phyloP scores from a whole-genome alignment of 2,888 invertebrate genomes.

The Emmelina monodactyla region DNA sequence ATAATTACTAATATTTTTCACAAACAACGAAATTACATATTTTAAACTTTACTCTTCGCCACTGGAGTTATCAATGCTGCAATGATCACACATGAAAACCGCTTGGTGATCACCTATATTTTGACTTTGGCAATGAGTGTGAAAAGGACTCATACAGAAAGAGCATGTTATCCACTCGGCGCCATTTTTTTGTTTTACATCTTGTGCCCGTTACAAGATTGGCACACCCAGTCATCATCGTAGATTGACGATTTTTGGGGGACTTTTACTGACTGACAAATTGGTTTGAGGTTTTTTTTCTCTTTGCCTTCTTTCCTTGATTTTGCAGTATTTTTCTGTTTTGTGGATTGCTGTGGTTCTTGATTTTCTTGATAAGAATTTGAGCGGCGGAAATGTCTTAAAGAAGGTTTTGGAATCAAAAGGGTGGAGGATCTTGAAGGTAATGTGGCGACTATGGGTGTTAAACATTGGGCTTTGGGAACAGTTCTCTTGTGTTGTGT shows the following conservation, averaged over 20 bases:
- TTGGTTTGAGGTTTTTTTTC: background rate
- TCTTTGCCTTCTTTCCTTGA: conserved; percentile 1
- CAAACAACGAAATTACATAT: no score
- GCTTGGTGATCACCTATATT: conserved; percentile 6
- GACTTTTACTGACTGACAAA: background rate
- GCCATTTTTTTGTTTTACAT: conserved; percentile 8
- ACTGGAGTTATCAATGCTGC: conserved; percentile 8
- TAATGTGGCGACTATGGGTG: conserved; percentile 5
- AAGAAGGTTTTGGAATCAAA: background rate
- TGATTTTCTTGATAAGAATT: no score
- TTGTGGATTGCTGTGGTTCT: no score
- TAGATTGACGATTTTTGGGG: no score
- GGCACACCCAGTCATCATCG: conserved; percentile 9
- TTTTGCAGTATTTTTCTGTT: background rate
- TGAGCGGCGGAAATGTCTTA: no score
- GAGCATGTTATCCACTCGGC: conserved; percentile 10
- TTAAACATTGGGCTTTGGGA: conserved; percentile 7
- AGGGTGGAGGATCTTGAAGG: conserved; percentile 2
- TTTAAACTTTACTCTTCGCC: conserved; percentile 8
- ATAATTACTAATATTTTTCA: no score
- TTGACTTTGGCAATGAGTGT: conserved; percentile 11
- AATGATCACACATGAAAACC: conserved; percentile 11
- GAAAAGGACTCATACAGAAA: conserved; percentile 9
- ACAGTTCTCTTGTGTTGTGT: conserved; percentile 7
- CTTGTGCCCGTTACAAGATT: conserved; percentile 8